Base-by-base conservation (phyloP, 2,888 invertebrate genomes). In the Achlya flavicornis region DNA sequence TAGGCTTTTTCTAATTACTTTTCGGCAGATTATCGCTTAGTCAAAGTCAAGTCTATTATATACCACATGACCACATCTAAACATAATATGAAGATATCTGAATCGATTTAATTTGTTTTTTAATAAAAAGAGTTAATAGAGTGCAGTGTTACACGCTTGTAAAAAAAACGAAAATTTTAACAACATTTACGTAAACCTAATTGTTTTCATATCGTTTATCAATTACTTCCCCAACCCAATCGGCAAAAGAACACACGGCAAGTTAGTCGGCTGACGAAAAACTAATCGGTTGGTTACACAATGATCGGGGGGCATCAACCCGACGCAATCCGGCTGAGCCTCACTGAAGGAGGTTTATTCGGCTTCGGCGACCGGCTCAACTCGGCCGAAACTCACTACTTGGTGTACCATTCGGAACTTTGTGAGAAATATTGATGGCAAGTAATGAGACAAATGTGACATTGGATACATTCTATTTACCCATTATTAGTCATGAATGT, bases 311-410 rank as follows among this genome's bases (percentile, higher is more conserved):
- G 38, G 59, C 59, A 38, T 16, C 59, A 16, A 19, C 59, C n/a
- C 32, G 41, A 16, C 59, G 59, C 35, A 53, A 53, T 53, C 53
- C 19, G 10, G 53, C 53, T 53, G 10, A 53, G 53, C 53, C 53
- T 8, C 53, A 19, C 16, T 19, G 19, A 53, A 19, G 53, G 53
- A 10, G 53, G 19, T 19, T 53, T 53, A 53, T 53, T 53, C 43
- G 59, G 35, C 63, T n/a, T 33, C 68, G 57, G 61, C 38, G 53
- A 53, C 53, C 53, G 58, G 61, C 57, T 64, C 69, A 66, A 65
- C 70, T 63, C 41, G 41, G 33, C 53, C 57, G 33, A 32, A 63
- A 63, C 41, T 12, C 41, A n/a, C 41, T 41, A 53, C 57, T 57
- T 61, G 53, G 53, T 53, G n/a, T n/a, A 53, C 19, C 48, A 16